A percentile compares a stretch with the other conserved stretches of the same genome.
Evolutionary conservation across 2,113 vertebrate species (phyloP).

Genomic region (Noturus placidus): DNA sequence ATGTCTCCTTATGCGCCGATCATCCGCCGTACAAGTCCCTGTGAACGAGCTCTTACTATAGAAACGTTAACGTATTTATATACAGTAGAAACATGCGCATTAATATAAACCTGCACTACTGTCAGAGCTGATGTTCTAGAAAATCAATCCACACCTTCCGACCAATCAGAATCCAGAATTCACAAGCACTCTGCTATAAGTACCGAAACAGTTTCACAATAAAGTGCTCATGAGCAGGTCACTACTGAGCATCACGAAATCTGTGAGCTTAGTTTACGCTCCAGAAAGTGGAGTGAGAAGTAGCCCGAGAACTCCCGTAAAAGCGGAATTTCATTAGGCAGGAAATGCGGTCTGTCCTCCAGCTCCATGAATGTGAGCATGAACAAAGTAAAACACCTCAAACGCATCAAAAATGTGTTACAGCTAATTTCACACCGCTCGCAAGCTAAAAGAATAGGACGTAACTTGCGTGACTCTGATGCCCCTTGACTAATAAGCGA

Average conservation of each 20-base stretch:
- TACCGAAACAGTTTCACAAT: neutral
- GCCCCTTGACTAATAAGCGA: constrained; percentile 28
- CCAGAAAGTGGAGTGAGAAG: neutral
- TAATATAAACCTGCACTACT: neutral
- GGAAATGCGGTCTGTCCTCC: constrained; percentile 15
- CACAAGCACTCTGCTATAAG: neutral
- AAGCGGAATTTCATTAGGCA: constrained; percentile 22
- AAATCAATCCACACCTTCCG: neutral
- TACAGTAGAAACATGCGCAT: neutral
- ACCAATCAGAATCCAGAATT: constrained; percentile 1
- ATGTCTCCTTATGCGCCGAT: neutral
- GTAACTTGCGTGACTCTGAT: neutral
- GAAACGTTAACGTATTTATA: neutral
- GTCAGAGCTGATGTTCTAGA: neutral
- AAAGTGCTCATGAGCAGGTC: neutral
- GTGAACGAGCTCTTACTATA: neutral
- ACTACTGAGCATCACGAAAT: no score
- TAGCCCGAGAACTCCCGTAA: constrained; percentile 4
- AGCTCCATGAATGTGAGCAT: neutral
- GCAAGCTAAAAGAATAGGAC: neutral
- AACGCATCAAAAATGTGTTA: neutral
- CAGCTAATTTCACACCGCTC: constrained; percentile 24
- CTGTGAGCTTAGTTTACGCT: neutral
- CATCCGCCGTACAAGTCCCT: neutral
- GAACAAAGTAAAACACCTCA: constrained; percentile 28